These are phyloP conservation scores for Oophaga pumilio DNA, from an alignment of 2,113 vertebrate genomes.

Conservation along the genomic window DNA sequence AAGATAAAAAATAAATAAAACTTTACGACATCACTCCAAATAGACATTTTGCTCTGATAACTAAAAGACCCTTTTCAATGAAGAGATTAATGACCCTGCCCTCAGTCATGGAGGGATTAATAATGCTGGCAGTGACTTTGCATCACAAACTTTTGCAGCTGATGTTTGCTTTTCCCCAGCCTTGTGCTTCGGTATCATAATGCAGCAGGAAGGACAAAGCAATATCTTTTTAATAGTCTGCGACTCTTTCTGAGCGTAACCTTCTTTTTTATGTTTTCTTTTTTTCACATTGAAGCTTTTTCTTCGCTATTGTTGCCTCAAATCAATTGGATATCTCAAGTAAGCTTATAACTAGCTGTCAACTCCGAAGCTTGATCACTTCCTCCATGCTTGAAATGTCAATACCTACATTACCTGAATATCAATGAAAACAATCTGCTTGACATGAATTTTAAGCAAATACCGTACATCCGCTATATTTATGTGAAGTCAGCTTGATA, in stretches of 20 bases:
- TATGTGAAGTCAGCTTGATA: slow-evolving; percentile 49
- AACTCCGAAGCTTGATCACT: slow-evolving; percentile 55
- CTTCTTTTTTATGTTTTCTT: slow-evolving; percentile 30
- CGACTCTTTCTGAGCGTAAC: slow-evolving; percentile 39
- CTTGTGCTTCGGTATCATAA: neutral
- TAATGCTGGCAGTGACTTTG: neutral
- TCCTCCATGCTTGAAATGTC: slow-evolving; percentile 57
- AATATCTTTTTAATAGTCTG: slow-evolving; percentile 24
- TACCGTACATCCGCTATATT: slow-evolving; percentile 39
- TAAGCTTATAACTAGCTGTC: slow-evolving; percentile 58
- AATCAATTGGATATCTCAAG: slow-evolving; percentile 56
- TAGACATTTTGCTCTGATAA: neutral
- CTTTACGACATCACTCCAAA: neutral
- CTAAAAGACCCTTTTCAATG: neutral
- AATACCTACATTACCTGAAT: slow-evolving; percentile 56
- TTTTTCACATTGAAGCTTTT: slow-evolving; percentile 52
- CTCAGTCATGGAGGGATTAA: neutral
- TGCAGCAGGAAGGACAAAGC: slow-evolving; percentile 37
- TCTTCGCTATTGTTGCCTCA: slow-evolving; percentile 38
- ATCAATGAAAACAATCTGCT: slow-evolving; percentile 57
- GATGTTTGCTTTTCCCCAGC: slow-evolving; percentile 7
- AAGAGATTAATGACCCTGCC: neutral
- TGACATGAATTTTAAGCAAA: slow-evolving; percentile 58
- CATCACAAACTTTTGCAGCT: neutral
- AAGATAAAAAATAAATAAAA: neutral